A percentile compares a stretch with the other conserved stretches of the same genome.
Evolutionary conservation across 2,113 vertebrate species (phyloP).

Genomic region (Phycodurus eques): DNA sequence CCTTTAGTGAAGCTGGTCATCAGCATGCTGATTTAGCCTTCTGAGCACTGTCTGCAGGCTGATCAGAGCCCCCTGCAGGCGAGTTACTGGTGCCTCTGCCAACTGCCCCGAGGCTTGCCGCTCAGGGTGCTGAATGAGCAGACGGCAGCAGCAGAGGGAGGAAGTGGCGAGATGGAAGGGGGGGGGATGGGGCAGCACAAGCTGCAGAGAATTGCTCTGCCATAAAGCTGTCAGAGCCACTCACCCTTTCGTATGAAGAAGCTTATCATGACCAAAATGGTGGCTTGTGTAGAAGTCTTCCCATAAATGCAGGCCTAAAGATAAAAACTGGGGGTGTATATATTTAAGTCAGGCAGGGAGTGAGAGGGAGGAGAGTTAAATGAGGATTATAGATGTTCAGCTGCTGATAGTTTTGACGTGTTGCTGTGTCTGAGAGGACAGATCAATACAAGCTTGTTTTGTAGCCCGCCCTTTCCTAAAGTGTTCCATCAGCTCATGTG

Average conservation of each 20-base stretch:
- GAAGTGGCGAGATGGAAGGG: slow-evolving; percentile 25
- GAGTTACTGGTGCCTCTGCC: slow-evolving; percentile 52
- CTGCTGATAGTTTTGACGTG: slow-evolving; percentile 57
- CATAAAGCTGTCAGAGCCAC: slow-evolving; percentile 67
- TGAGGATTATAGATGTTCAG: slow-evolving; percentile 62
- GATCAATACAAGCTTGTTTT: slow-evolving; percentile 65
- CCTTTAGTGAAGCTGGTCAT: slow-evolving; percentile 30
- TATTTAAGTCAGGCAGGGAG: slow-evolving; percentile 46
- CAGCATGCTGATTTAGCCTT: slow-evolving; percentile 52
- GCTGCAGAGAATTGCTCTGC: slow-evolving; percentile 57
- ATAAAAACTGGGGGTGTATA: slow-evolving; percentile 53
- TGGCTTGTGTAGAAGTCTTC: slow-evolving; percentile 41
- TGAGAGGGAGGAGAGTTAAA: slow-evolving; percentile 34
- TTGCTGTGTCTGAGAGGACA: slow-evolving; percentile 43
- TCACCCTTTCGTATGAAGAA: slow-evolving; percentile 63
- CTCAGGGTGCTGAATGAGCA: slow-evolving; percentile 45
- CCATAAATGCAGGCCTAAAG: slow-evolving; percentile 62
- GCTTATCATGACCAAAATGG: slow-evolving; percentile 60
- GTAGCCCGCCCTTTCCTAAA: slow-evolving; percentile 16
- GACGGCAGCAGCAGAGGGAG: slow-evolving; percentile 35
- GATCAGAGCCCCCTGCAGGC: slow-evolving; percentile 50
- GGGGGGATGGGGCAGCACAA: slow-evolving; percentile 32
- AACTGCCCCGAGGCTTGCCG: slow-evolving; percentile 45
- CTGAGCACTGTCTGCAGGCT: slow-evolving; percentile 48
- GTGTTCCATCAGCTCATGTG: background rate